Percentiles rank a stretch among this genome's conserved stretches.
phyloP scores from a whole-genome alignment of 2,888 invertebrate species.

The Toxonevra muliebris region DNA sequence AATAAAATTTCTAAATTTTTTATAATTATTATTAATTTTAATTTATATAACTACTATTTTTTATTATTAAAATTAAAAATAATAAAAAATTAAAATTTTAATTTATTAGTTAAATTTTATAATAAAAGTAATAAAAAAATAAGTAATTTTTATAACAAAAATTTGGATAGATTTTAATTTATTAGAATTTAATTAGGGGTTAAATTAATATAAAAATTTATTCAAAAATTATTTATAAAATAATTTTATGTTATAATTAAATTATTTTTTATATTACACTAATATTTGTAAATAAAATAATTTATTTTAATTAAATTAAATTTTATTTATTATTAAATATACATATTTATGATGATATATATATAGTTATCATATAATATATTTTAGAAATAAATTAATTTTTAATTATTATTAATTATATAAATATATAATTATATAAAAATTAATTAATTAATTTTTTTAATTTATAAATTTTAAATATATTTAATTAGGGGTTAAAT shows the following conservation, averaged over 20 bases:
- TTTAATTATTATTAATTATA: slow-evolving; percentile 3
- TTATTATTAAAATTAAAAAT: slow-evolving; percentile 1
- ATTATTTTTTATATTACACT: too few species aligned
- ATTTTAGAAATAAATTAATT: slow-evolving; percentile 10
- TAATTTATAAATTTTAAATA: background rate
- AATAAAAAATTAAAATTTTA: background rate
- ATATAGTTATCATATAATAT: too few species aligned
- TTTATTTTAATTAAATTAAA: background rate
- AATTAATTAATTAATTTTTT: slow-evolving; percentile 25
- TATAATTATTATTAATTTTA: background rate
- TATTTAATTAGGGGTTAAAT: background rate
- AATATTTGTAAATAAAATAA: too few species aligned
- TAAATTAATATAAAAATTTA: background rate
- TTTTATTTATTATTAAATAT: background rate
- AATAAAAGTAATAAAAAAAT: slow-evolving; percentile 21
- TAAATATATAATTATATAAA: slow-evolving; percentile 12
- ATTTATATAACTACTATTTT: background rate
- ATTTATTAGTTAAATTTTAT: slow-evolving; percentile 12
- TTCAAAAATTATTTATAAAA: background rate
- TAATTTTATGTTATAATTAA: background rate
- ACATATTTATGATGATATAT: too few species aligned
- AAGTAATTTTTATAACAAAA: slow-evolving; percentile 26
- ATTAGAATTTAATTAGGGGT: slow-evolving; percentile 34
- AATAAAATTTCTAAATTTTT: background rate
- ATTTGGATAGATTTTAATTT: slow-evolving; percentile 40